Base-by-base conservation (phyloP, 2,113 vertebrate genomes). In the Pontoporia blainvillei region DNA sequence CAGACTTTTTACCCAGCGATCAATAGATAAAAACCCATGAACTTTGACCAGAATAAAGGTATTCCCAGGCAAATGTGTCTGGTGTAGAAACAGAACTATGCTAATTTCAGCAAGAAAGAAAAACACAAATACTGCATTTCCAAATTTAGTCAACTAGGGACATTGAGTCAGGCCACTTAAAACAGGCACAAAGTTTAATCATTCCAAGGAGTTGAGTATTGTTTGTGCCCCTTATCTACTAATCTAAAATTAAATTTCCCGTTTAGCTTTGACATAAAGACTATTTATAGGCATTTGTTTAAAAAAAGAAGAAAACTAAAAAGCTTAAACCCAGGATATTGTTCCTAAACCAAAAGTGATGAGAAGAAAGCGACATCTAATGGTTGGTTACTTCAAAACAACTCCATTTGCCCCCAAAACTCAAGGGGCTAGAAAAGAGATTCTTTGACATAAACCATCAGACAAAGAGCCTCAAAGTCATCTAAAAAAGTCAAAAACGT, bases 241-340 rank as follows among this genome's bases (percentile, higher is more conserved):
- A 69, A 96, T 95, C 96, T 98, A 96, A 98, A 97, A 96, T 96
- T 98, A 96, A 83, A 95, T 97, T 97, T 97, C 97, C 96, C 88
- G 6, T 92, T 86, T 78, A 87, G 92, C 84, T 94, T 82, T 97
- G 97, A 96, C 97, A 96, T 84, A 78, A 41, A 83, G 61, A 71
- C 90, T 96, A 97, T 96, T 97, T 96, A 97, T 98, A 96, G 87
- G 61, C 49, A 44, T 78, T 71, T 27, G 54, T 46, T 54, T 6
- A 0, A 0, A 57, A 34, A 46, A 86, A 90, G 11, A 73, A 54
- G 36, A 71, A 82, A 52, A 84, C n/a, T 17, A 64, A 78, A 86
- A 94, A 46, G 78, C 41, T 88, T 92, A 93, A 95, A 83, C 31
- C 86, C 81, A 41, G 73, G 61, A 52, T 75, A 6, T 8, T 57